Conservation (phyloP, 2,888 invertebrate genomes). For the Acleris cristana region DNA sequence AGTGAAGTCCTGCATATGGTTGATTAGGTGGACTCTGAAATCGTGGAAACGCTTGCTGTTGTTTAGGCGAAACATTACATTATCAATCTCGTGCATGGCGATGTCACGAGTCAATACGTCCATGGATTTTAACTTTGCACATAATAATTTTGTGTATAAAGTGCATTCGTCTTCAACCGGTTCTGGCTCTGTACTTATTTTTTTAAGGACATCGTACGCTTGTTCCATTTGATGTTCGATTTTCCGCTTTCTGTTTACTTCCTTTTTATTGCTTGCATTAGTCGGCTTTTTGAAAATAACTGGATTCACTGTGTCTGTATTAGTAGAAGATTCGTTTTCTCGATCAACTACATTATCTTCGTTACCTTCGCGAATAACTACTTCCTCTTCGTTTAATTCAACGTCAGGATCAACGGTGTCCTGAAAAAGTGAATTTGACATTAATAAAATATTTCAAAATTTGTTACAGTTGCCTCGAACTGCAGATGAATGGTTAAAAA, state of each 20-base stretch:
- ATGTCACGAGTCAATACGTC: constrained; percentile 35
- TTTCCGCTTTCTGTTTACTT: constrained; percentile 26
- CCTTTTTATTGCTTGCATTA: constrained; percentile 24
- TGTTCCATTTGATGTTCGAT: constrained; percentile 30
- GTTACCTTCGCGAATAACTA: too few species aligned
- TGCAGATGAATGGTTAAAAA: too few species aligned
- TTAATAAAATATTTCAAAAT: too few species aligned
- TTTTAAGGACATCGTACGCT: constrained; percentile 27
- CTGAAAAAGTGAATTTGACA: too few species aligned
- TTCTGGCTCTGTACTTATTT: too few species aligned
- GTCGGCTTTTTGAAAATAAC: constrained; percentile 22
- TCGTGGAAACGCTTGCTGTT: constrained; percentile 33
- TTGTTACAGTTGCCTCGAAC: too few species aligned
- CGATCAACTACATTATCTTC: too few species aligned
- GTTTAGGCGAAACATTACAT: constrained; percentile 30
- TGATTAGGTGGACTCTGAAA: constrained; percentile 32
- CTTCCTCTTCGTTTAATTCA: too few species aligned
- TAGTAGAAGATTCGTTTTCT: too few species aligned
- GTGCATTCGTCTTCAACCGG: constrained; percentile 30
- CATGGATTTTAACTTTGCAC: constrained; percentile 30
- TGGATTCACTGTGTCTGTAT: too few species aligned
- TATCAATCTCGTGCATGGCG: constrained; percentile 35
- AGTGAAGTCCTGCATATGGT: constrained; percentile 32
- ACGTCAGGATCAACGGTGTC: too few species aligned
- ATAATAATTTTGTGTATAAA: constrained; percentile 33